Conservation (phyloP, 2,113 vertebrate species). For the Chinchilla lanigera region DNA sequence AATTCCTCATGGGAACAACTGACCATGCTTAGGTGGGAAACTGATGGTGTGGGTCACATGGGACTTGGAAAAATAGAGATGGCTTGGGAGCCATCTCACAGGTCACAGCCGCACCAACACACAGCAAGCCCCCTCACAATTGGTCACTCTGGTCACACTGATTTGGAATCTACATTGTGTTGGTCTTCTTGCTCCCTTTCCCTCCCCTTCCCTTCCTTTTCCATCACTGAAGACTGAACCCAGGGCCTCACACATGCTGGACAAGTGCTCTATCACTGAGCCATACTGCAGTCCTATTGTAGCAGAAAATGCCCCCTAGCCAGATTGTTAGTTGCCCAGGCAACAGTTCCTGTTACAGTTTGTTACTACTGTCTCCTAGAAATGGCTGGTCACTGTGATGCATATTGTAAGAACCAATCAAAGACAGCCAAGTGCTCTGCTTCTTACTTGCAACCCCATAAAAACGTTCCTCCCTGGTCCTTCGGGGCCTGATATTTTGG, state of each 20-base stretch:
- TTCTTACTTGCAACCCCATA: no score
- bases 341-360: no score
- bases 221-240: background rate
- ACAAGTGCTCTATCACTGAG: background rate
- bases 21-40: background rate
- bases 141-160: background rate
- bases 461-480: no score
- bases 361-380: no score
- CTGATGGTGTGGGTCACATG: background rate
- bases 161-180: background rate
- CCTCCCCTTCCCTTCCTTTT: background rate
- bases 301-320: no score
- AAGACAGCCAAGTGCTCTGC: no score
- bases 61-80: background rate
- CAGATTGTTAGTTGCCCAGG: no score
- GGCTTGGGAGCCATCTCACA: background rate
- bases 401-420: no score
- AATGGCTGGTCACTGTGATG: no score
- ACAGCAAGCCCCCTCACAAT: rapidly evolving
- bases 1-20: background rate
- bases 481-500: no score
- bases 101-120: background rate
- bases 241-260: background rate
- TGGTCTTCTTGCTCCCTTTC: background rate
- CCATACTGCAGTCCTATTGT: background rate